Evolutionary conservation across 2,888 invertebrate genomes (phyloP).

Genomic region (Cyclophora punctaria): DNA sequence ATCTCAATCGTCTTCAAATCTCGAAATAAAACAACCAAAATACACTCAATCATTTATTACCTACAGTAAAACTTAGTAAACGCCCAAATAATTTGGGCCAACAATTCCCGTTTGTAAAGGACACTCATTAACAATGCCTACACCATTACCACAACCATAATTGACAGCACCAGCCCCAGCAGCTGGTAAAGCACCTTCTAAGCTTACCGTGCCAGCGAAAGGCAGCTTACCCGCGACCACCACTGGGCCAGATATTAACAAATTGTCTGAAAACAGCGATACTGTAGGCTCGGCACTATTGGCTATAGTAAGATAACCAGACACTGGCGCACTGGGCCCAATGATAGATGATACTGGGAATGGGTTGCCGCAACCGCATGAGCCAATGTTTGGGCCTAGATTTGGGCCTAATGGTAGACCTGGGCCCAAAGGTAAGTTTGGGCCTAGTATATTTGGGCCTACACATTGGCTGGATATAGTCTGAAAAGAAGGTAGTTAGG

Average conservation of each 20-base stretch:
- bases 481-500: slow-evolving; percentile 5
- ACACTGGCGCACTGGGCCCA: too few relatives aligned
- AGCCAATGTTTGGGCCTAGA: neutral
- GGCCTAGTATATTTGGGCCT: neutral
- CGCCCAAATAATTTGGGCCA: neutral
- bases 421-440: slow-evolving; percentile 1
- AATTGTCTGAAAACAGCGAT: slow-evolving; percentile 19
- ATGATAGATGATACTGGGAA: too few relatives aligned
- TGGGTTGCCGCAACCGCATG: too few relatives aligned
- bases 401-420: slow-evolving; percentile 1
- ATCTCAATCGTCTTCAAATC: neutral
- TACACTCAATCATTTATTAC: neutral
- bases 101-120: neutral
- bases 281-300: slow-evolving; percentile 6
- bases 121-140: slow-evolving; percentile 1
- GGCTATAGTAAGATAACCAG: too few relatives aligned
- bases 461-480: slow-evolving; percentile 10
- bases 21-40: too few relatives aligned
- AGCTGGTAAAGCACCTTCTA: slow-evolving; percentile 27
- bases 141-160: slow-evolving; percentile 7
- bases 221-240: slow-evolving; percentile 26
- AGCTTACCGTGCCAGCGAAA: slow-evolving; percentile 22
- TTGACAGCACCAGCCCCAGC: slow-evolving; percentile 10
- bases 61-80: neutral
- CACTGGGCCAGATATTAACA: slow-evolving; percentile 19